These are phyloP conservation scores for Oryzias melastigma DNA, from an alignment of 2,113 vertebrate species.

Conservation along the genomic window DNA sequence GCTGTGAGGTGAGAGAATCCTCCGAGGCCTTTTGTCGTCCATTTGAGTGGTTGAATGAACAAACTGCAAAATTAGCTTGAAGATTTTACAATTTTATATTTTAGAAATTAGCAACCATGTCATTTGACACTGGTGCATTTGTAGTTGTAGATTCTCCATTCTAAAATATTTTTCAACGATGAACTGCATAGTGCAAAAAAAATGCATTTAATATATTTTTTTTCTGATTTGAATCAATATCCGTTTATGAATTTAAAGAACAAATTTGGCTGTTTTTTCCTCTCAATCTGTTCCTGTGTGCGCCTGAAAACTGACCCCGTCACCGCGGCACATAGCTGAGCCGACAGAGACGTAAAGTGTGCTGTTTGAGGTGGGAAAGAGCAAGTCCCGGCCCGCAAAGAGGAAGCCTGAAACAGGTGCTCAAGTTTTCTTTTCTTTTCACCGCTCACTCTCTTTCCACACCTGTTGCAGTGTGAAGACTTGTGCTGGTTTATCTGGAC, in stretches of 20 bases:
- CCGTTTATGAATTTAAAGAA: background rate
- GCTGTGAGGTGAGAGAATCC: constrained; percentile 24
- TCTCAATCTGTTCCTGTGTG: constrained; percentile 18
- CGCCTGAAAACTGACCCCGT: constrained; percentile 35
- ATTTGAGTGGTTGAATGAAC: background rate
- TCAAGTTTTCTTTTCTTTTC: constrained; percentile 45
- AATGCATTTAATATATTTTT: background rate
- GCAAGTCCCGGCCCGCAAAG: constrained; percentile 49
- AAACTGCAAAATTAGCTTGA: no score
- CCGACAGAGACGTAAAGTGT: constrained; percentile 37
- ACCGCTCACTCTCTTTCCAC: constrained; percentile 46
- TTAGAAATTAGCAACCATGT: no score
- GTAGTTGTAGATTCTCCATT: no score
- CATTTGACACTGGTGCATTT: no score
- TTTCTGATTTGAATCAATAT: background rate
- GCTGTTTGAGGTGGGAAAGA: constrained; percentile 42
- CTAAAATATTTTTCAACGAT: no score
- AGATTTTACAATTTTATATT: no score
- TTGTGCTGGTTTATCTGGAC: constrained; percentile 42
- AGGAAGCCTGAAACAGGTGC: constrained; percentile 66
- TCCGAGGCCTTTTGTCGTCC: constrained; percentile 10
- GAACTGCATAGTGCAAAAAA: background rate
- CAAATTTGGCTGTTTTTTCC: background rate
- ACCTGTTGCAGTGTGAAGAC: constrained; percentile 66
- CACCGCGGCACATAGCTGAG: constrained; percentile 51